Percentiles rank a stretch among this genome's conserved stretches.
Evolutionary conservation across 2,113 vertebrate genomes (phyloP).

Genomic region (Anser cygnoides): DNA sequence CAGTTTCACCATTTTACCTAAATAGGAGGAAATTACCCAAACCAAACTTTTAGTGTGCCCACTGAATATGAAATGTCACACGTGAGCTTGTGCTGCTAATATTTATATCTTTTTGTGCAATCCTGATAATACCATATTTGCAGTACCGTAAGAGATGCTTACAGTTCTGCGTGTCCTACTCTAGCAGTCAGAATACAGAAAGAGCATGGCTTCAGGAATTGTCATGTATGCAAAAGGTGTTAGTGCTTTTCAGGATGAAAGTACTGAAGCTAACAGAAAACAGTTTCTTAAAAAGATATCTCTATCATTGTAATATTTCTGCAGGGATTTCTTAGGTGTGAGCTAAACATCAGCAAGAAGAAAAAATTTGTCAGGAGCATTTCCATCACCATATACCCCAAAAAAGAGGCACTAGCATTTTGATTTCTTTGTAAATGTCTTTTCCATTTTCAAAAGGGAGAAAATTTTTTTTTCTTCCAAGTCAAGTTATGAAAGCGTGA

Average conservation of each 20-base stretch:
- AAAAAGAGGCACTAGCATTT: background rate
- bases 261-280: background rate
- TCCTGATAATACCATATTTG: background rate
- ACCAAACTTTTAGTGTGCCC: background rate
- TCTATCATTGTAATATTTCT: background rate
- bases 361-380: background rate
- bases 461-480: background rate
- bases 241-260: background rate
- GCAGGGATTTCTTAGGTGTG: background rate
- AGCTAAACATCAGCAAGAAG: background rate
- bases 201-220: background rate
- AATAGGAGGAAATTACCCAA: background rate
- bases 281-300: background rate
- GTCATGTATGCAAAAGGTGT: background rate
- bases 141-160: background rate
- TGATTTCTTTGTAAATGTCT: background rate
- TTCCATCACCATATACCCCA: background rate
- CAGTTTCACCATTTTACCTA: background rate
- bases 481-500: background rate
- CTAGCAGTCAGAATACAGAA: background rate
- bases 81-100: background rate
- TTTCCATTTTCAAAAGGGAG: background rate
- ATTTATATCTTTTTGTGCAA: background rate
- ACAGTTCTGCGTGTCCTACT: background rate
- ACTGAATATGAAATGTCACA: background rate